A percentile compares a stretch with the other conserved stretches of the same genome.
Evolutionary conservation across 2,797 vertebrate species (phyloP).

Genomic region (Chaetodon trifasciatus): DNA sequence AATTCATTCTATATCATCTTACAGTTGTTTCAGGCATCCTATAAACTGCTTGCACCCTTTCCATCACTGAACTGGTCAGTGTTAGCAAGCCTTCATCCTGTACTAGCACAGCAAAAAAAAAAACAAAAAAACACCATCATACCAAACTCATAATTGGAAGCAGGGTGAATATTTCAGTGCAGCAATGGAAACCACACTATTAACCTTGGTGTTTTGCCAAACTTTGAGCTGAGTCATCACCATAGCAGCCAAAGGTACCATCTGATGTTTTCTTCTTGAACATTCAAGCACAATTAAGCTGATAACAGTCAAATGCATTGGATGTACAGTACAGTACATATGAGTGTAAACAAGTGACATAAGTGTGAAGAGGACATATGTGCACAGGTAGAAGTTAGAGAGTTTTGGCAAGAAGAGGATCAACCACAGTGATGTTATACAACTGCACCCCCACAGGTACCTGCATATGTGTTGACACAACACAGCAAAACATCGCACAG

Average conservation of each 20-base stretch:
- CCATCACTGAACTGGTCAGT: conserved; percentile 45
- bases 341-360: conserved; percentile 57
- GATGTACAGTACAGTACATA: background rate
- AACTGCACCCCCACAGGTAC: conserved; percentile 62
- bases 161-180: conserved; percentile 12
- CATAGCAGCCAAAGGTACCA: conserved; percentile 36
- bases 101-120: conserved; percentile 7
- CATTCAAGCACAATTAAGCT: conserved; percentile 48
- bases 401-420: conserved; percentile 46
- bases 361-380: conserved; percentile 52
- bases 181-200: conserved; percentile 20
- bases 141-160: conserved; percentile 1
- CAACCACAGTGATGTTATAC: conserved; percentile 67
- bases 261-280: conserved; percentile 38
- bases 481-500: background rate
- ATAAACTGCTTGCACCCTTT: conserved; percentile 51
- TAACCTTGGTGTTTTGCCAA: conserved; percentile 43
- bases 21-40: background rate
- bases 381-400: conserved; percentile 41
- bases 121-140: conserved; percentile 4
- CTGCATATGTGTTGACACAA: conserved; percentile 16
- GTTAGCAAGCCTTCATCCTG: conserved; percentile 32
- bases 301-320: background rate
- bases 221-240: conserved; percentile 61
- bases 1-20: background rate